Base-by-base conservation (phyloP, 1,140 invertebrate species). In the Magallana angulata region DNA sequence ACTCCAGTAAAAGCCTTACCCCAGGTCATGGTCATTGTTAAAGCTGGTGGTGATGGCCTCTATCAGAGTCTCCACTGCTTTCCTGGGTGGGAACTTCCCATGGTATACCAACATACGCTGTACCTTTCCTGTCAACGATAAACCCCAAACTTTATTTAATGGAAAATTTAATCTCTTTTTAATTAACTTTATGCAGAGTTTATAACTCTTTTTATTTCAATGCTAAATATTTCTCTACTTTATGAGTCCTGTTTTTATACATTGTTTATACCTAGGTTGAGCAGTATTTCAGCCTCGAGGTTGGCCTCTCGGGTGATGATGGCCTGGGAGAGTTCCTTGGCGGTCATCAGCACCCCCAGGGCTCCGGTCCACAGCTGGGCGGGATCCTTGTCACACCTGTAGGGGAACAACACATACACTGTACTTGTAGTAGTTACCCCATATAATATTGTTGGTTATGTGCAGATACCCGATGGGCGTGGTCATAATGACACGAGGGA, bases 241-340 rank as follows among this genome's bases (percentile, higher is more conserved):
- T 48, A 48, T 48, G 36, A 48, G 36, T 48, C 36, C 36, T 48
- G 36, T 48, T 48, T 48, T 48, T 64, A 64, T 18, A 7, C 14
- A 7, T 64, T 64, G 36, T 7, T 14, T 90, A 88, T 90, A 94
- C 94, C 94, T 64, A 94, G 92, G 84, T 92, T 90, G 16, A 94
- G 91, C 9, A 94, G 90, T 18, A 94, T 92, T 87, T 94, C 94
- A 80, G 94, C 92, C 80, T 94, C 93, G 16, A 93, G 71, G 81
- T 90, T 88, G 30, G 92, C 91, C 48, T 94, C 90, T 81, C 93
- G 89, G 0, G 82, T 88, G 9, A 90, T 88, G 84, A 89, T 92
- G 58, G 91, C 91, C 64, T 91, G 91, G n/a, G 91, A 91, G 36
- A 94, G 60, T 84, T 94, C 91, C 64, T 93, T 88, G 1, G 93